Evolutionary conservation across 2,113 vertebrate genomes (phyloP), one percentile per base, ranked within the genome.

Genomic region (Nothobranchius furzeri): DNA sequence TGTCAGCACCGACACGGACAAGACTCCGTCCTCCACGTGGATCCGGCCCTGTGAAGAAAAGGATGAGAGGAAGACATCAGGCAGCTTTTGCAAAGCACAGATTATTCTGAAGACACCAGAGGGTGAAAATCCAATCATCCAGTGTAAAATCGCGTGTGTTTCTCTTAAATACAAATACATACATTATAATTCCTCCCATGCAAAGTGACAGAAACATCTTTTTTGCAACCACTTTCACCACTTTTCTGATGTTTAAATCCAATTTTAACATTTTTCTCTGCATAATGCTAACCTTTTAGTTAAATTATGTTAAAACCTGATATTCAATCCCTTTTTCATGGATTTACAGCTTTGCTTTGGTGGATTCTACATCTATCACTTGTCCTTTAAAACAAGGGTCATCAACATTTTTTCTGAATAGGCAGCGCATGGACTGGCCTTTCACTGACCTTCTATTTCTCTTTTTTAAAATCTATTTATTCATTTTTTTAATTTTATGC

Each of bases 1-100:
- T 25, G 93, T 95, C 83, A 98, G 91, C 75, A 87, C 91, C 10
- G 91, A 90, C 85, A 96, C 93, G 24, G 92, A 93, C 79, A 96
- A 92, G 65, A 94, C 93, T 64, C 96, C 95, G 1, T 96, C 94
- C 88, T 96, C 95, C 83, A 95, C 92, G 76, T 94, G 94, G 89
- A 95, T 93, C 90, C 94, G 94, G 82, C 94, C 96, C 96, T 98
- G 91, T 89, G 80, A 87, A 91, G 88, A 92, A 87, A 92, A 73
- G 86, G 89, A 89, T 70, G 57, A 78, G 75, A 85, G 65, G 75
- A 82, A 77, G 59, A 61, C 69, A 79, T 90, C 82, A 87, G 69
- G 68, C 68, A 57, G 45, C 72, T 68, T 82, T 82, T 50, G 47
- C 63, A 71, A 62, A 35, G 73, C 37, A 40, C 4, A 8, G 37